Percentiles rank a stretch among this genome's conserved stretches.
phyloP scores from a whole-genome alignment of 2,888 invertebrate genomes.

The Drosophila fulvimacula region DNA sequence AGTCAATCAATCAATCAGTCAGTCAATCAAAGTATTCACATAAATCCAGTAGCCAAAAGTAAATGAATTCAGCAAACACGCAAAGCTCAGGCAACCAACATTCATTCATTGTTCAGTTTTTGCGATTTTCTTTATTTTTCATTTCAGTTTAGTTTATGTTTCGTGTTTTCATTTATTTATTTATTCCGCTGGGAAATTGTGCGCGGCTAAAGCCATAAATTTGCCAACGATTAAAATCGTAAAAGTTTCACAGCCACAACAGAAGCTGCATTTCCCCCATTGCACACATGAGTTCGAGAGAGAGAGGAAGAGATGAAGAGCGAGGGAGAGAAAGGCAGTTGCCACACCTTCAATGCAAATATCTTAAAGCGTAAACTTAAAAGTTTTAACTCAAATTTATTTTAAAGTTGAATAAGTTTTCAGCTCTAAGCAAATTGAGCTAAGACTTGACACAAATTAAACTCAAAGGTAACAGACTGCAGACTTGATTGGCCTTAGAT shows the following conservation, averaged over 20 bases:
- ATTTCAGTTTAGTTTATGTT: slow-evolving; percentile 65
- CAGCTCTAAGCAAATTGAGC: not conserved
- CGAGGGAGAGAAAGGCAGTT: not conserved
- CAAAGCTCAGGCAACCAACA: slow-evolving; percentile 23
- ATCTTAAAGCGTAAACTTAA: not conserved
- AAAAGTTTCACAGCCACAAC: slow-evolving; percentile 56
- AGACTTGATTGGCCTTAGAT: not conserved
- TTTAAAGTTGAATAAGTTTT: not conserved
- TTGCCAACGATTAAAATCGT: slow-evolving; percentile 78
- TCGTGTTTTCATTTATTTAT: slow-evolving; percentile 66
- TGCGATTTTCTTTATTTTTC: slow-evolving; percentile 10
- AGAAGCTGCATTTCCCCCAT: slow-evolving; percentile 46
- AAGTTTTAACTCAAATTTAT: not conserved
- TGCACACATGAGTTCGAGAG: slow-evolving; percentile 6
- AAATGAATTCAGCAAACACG: slow-evolving; percentile 78
- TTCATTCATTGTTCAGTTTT: not conserved
- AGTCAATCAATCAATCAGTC: slow-evolving; percentile 6
- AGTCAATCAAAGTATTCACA: slow-evolving; percentile 34
- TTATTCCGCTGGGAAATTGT: slow-evolving; percentile 70
- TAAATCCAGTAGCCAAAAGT: slow-evolving; percentile 34
- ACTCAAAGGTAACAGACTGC: too few species aligned
- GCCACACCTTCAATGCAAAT: slow-evolving; percentile 5
- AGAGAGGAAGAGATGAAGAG: too few species aligned
- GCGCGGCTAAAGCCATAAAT: slow-evolving; percentile 77
- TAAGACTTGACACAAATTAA: not conserved